Conservation (phyloP, 2,888 invertebrate species). For the Clivina fossor region DNA sequence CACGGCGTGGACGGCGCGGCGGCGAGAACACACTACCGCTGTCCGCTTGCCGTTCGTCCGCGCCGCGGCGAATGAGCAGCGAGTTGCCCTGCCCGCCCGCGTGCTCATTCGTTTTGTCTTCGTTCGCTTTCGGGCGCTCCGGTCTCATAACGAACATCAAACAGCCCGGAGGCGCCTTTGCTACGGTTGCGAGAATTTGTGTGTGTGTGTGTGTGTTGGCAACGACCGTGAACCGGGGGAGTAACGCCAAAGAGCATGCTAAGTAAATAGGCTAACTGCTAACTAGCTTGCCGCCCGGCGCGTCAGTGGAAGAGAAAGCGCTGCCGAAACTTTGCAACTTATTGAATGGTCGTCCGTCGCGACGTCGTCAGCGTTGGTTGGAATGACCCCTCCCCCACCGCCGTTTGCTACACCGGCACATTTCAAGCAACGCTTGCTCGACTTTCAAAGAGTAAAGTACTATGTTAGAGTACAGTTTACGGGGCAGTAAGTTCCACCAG, state of each 20-base stretch:
- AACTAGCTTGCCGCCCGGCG: too few relatives aligned
- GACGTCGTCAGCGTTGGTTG: too few relatives aligned
- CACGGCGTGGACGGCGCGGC: conserved; percentile 38
- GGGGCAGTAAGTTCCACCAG: too few relatives aligned
- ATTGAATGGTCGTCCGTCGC: conserved; percentile 52
- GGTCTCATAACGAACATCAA: conserved; percentile 34
- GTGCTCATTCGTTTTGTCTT: conserved; percentile 31
- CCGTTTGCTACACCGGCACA: too few relatives aligned
- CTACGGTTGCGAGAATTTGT: conserved; percentile 30
- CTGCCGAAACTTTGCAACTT: conserved; percentile 50
- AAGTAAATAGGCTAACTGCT: conserved; percentile 51
- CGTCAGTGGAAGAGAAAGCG: too few relatives aligned
- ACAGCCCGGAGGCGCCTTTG: conserved; percentile 27
- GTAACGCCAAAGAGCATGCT: conserved; percentile 41
- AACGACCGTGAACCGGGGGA: conserved; percentile 20
- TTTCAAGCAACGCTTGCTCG: too few relatives aligned
- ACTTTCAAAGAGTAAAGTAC: too few relatives aligned
- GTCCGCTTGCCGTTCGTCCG: not conserved
- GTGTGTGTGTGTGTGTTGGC: conserved; percentile 30
- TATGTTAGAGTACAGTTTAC: too few relatives aligned
- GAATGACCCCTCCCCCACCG: too few relatives aligned
- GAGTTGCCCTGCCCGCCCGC: not conserved
- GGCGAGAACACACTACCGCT: not conserved
- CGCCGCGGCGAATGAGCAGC: not conserved
- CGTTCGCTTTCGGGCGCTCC: too few relatives aligned